phyloP scores from a whole-genome alignment of 2,797 vertebrate species.

The Parauchenoglanis ngamensis region DNA sequence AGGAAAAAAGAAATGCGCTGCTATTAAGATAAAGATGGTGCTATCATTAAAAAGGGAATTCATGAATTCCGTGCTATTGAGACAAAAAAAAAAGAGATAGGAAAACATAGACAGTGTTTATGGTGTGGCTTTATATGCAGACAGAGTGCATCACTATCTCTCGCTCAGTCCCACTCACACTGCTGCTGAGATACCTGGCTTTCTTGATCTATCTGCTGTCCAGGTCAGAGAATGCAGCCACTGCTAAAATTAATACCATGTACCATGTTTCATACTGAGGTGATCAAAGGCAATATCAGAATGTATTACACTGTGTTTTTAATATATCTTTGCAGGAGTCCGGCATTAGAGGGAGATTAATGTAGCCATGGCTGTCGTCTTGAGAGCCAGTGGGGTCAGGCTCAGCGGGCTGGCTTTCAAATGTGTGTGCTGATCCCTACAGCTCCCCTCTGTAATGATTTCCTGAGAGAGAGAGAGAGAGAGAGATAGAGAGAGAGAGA shows the following conservation, averaged over 20 bases:
- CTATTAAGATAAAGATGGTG: not conserved
- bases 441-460: conserved; percentile 31
- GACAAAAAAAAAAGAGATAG: not conserved
- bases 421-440: conserved; percentile 46
- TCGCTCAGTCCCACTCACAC: conserved; percentile 1
- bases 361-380: conserved; percentile 37
- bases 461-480: conserved; percentile 10
- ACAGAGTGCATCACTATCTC: conserved; percentile 17
- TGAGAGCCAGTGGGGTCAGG: conserved; percentile 36
- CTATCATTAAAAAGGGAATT: not conserved
- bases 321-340: conserved; percentile 50
- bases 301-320: conserved; percentile 60
- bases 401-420: conserved; percentile 37
- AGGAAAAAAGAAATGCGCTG: not conserved
- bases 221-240: conserved; percentile 49
- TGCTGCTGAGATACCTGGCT: conserved; percentile 5
- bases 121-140: conserved; percentile 21
- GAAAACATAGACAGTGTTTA: not conserved
- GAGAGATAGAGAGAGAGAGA: conserved; percentile 4
- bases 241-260: conserved; percentile 52
- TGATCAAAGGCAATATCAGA: conserved; percentile 53
- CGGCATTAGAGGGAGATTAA: conserved; percentile 57
- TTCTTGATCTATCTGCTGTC: conserved; percentile 45
- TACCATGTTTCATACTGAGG: conserved; percentile 54
- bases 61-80: not conserved